A percentile compares a stretch with the other conserved stretches of the same genome.
These are phyloP conservation scores for Dunckerocampus dactyliophorus DNA, from an alignment of 2,113 vertebrate species.

Conservation along the genomic window DNA sequence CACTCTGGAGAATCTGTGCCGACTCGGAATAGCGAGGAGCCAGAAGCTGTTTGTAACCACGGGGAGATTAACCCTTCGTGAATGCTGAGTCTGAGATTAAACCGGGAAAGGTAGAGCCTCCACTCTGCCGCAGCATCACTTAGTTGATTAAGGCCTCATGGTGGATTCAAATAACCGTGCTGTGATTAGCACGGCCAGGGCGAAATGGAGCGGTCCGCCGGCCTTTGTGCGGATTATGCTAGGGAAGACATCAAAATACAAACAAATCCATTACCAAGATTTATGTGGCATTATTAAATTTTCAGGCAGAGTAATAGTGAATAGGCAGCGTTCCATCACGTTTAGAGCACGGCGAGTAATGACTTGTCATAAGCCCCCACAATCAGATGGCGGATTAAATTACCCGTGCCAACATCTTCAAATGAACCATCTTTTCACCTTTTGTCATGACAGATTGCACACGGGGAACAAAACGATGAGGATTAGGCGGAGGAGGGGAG, in stretches of 20 bases:
- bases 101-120: constrained; percentile 37
- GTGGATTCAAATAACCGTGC: constrained; percentile 58
- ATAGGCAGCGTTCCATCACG: constrained; percentile 61
- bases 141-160: constrained; percentile 62
- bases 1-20: background rate
- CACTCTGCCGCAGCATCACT: constrained; percentile 45
- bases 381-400: constrained; percentile 45
- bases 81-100: constrained; percentile 42
- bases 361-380: constrained; percentile 51
- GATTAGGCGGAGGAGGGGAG: background rate
- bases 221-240: constrained; percentile 29
- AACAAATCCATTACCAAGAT: constrained; percentile 66
- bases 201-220: constrained; percentile 32
- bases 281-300: constrained; percentile 57
- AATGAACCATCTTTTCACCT: constrained; percentile 39
- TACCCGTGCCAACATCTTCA: constrained; percentile 32
- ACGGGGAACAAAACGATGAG: background rate
- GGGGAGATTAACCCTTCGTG: constrained; percentile 11
- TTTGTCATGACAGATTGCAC: constrained; percentile 28
- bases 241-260: constrained; percentile 49
- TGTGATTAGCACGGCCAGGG: constrained; percentile 54
- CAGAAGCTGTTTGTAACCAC: background rate
- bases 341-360: constrained; percentile 48
- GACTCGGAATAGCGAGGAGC: background rate
- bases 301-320: constrained; percentile 53